These are phyloP conservation scores for Tetranychus urticae DNA, from an alignment of 1,140 invertebrate species.

Conservation along the genomic window DNA sequence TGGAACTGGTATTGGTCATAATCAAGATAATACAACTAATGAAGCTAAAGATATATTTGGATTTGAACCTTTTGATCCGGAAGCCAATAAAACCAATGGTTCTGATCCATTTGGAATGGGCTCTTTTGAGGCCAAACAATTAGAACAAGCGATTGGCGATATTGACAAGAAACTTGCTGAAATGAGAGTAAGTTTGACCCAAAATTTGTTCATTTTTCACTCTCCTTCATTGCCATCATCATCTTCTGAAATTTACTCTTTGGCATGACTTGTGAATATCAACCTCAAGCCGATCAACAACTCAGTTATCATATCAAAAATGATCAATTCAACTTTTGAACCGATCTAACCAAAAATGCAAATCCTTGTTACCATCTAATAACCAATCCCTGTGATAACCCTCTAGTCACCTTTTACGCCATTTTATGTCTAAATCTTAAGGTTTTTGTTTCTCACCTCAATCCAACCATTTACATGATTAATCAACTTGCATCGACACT, in stretches of 20 bases:
- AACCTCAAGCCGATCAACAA: no score
- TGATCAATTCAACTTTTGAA: no score
- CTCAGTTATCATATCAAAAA: no score
- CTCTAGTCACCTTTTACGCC: no score
- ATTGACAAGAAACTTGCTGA: conserved; percentile 13
- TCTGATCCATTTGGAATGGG: conserved; percentile 48
- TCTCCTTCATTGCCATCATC: not conserved
- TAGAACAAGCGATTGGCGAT: conserved; percentile 13
- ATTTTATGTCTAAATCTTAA: no score
- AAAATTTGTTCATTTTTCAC: not conserved
- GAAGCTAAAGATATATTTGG: conserved; percentile 32
- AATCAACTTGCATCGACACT: no score
- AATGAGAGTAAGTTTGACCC: conserved; percentile 12
- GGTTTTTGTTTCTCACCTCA: no score
- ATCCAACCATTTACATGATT: no score
- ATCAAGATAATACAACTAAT: not conserved
- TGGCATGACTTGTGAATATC: no score
- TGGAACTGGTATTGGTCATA: not conserved
- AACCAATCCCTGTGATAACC: no score
- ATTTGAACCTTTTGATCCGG: conserved; percentile 29
- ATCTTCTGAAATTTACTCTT: not conserved
- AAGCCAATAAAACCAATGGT: conserved; percentile 18
- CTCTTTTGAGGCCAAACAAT: conserved; percentile 9
- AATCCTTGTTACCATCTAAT: no score
- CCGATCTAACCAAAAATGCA: no score